Percentiles rank a stretch among this genome's conserved stretches.
Conservation (phyloP, 2,888 invertebrate genomes). For the Diarsia rubi region DNA sequence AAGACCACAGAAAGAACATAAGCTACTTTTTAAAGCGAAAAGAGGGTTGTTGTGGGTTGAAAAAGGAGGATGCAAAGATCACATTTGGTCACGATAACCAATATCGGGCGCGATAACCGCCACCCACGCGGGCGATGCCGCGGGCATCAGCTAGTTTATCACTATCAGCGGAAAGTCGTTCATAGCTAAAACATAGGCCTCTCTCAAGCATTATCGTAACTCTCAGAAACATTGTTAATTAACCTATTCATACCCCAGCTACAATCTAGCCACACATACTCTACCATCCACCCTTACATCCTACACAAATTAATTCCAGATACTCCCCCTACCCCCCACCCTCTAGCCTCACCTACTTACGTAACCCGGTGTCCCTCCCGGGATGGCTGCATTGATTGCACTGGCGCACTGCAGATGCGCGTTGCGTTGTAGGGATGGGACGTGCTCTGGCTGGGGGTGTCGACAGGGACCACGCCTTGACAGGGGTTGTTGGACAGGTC, state of each 20-base stretch:
- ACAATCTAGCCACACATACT: background rate
- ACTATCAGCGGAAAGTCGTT: too few species aligned
- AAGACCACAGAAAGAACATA: too few species aligned
- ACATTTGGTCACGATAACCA: too few species aligned
- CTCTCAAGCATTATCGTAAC: background rate
- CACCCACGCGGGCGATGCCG: too few species aligned
- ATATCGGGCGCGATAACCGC: too few species aligned
- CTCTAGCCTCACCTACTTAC: constrained; percentile 28
- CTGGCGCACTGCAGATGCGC: constrained; percentile 72
- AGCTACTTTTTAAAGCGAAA: too few species aligned
- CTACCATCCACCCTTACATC: background rate
- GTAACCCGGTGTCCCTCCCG: constrained; percentile 37
- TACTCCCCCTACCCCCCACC: background rate
- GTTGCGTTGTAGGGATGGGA: constrained; percentile 54
- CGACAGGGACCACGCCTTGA: constrained; percentile 21
- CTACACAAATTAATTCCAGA: constrained; percentile 21
- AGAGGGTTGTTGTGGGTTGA: too few species aligned
- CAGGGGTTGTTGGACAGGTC: background rate
- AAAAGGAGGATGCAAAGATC: too few species aligned
- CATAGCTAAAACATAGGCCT: too few species aligned
- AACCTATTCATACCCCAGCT: background rate
- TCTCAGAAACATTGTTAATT: background rate
- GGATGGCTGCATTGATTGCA: constrained; percentile 72
- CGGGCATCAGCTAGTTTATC: too few species aligned
- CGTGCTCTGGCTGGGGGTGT: background rate